Evolutionary conservation across 2,797 vertebrate genomes (phyloP).

Genomic region (Glossophaga mutica): DNA sequence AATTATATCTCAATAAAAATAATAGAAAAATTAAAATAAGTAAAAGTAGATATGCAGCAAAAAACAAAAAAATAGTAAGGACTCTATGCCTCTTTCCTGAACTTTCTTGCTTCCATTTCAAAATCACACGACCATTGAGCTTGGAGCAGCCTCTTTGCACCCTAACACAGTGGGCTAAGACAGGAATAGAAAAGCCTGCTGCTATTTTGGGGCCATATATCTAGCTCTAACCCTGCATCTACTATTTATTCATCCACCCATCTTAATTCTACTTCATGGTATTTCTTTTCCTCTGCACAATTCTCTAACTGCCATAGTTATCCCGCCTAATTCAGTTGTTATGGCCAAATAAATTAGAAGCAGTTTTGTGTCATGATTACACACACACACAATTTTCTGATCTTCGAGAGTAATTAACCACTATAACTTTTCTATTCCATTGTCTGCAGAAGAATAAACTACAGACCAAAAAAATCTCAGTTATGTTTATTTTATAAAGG

Average conservation of each 20-base stretch:
- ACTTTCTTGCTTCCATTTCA: neutral
- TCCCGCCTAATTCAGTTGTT: neutral
- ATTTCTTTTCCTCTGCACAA: neutral
- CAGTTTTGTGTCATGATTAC: neutral
- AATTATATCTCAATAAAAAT: neutral
- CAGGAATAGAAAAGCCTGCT: neutral
- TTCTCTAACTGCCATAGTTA: neutral
- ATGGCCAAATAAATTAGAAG: neutral
- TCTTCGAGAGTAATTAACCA: conserved; percentile 33
- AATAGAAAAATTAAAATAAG: neutral
- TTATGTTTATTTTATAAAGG: neutral
- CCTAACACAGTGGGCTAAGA: neutral
- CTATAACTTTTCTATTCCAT: neutral
- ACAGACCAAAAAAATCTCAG: neutral
- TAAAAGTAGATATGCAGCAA: neutral
- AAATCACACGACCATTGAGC: neutral
- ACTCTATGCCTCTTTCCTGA: neutral
- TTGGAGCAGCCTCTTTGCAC: neutral
- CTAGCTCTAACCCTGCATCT: neutral
- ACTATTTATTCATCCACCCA: neutral
- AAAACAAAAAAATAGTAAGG: neutral
- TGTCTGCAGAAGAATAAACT: conserved; percentile 15
- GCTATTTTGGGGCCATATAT: neutral
- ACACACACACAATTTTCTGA: neutral
- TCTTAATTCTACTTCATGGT: neutral